These are phyloP conservation scores for Pandion haliaetus DNA, from an alignment of 2,113 vertebrate genomes.

Conservation along the genomic window DNA sequence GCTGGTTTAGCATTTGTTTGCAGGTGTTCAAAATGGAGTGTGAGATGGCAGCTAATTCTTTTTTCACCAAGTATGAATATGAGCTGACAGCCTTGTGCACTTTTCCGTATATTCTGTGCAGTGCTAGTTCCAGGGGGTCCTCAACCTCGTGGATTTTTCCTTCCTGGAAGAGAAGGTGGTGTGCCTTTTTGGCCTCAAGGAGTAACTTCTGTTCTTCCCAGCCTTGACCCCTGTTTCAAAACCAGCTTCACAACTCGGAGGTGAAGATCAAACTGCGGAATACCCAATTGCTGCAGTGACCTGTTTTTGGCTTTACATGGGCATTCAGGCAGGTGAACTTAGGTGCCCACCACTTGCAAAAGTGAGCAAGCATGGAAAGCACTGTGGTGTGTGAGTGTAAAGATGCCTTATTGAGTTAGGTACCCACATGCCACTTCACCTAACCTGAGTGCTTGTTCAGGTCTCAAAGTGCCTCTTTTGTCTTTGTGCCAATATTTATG, in stretches of 20 bases:
- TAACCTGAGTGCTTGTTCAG: not conserved
- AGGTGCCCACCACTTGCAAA: not conserved
- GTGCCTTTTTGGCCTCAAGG: not conserved
- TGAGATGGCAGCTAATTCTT: not conserved
- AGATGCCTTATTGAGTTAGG: not conserved
- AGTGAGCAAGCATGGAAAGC: not conserved
- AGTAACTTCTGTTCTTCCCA: not conserved
- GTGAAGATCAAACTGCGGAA: not conserved
- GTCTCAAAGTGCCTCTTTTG: not conserved
- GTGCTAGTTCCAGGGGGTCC: not conserved
- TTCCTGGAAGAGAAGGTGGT: not conserved
- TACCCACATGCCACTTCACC: not conserved
- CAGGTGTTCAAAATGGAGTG: not conserved
- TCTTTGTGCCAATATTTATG: not conserved
- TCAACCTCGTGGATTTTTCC: not conserved
- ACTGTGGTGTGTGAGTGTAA: not conserved
- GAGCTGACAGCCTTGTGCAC: rapidly evolving
- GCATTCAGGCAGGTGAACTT: not conserved
- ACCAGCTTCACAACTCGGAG: not conserved
- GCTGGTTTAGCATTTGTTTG: slow-evolving; percentile 13
- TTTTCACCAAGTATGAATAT: not conserved
- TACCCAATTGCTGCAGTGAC: not conserved
- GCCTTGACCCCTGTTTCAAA: not conserved
- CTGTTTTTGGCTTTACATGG: not conserved
- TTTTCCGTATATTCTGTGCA: not conserved